Evolutionary conservation across 2,113 vertebrate species (phyloP).

Genomic region (Arothron firmamentum): DNA sequence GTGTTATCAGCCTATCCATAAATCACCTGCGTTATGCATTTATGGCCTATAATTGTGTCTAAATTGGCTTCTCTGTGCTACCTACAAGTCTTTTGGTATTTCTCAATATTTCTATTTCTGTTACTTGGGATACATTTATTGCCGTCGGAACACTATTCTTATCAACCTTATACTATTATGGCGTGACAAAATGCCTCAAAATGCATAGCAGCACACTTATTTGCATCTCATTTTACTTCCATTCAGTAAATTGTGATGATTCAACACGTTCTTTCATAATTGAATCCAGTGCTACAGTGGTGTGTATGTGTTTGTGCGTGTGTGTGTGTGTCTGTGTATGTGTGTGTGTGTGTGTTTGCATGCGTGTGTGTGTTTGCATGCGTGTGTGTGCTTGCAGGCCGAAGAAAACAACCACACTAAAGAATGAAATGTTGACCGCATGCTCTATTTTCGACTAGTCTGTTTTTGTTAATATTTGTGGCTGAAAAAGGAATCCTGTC

Average conservation of each 20-base stretch:
- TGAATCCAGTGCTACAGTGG: constrained; percentile 54
- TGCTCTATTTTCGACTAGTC: too few relatives aligned
- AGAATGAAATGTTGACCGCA: too few relatives aligned
- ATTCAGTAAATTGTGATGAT: constrained; percentile 64
- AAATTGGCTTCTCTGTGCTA: constrained; percentile 23
- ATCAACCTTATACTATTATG: constrained; percentile 58
- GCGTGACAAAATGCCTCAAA: constrained; percentile 64
- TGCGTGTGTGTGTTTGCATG: constrained; percentile 8
- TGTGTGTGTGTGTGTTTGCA: constrained; percentile 1
- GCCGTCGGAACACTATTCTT: constrained; percentile 49
- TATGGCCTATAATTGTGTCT: constrained; percentile 1
- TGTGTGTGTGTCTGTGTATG: constrained; percentile 17
- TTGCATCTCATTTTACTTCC: constrained; percentile 66
- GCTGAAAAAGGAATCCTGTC: neutral
- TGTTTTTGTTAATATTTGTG: too few relatives aligned
- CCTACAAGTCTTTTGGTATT: constrained; percentile 26
- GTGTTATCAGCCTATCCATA: too few relatives aligned
- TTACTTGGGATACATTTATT: constrained; percentile 41
- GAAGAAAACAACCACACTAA: too few relatives aligned
- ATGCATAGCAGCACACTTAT: constrained; percentile 60
- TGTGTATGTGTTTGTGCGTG: constrained; percentile 11
- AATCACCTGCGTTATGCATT: constrained; percentile 6
- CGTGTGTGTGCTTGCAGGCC: neutral
- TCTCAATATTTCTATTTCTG: constrained; percentile 20
- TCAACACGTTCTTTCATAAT: constrained; percentile 60